Evolutionary conservation across 2,113 vertebrate genomes (phyloP).

Genomic region (Nestor notabilis): DNA sequence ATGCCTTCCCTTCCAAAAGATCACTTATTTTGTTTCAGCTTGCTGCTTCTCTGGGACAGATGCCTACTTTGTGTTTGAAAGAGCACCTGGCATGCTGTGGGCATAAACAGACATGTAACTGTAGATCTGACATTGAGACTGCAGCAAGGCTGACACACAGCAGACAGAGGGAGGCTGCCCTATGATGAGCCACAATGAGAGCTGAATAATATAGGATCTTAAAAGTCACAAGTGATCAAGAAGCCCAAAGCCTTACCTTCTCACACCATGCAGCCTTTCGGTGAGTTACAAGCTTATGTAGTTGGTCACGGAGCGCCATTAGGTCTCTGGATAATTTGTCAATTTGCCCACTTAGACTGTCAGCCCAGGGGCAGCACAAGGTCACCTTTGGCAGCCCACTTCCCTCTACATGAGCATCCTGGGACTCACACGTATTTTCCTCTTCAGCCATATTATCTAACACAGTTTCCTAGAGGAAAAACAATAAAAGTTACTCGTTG

Average conservation of each 20-base stretch:
- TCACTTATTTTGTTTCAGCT: not conserved
- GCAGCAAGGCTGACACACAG: not conserved
- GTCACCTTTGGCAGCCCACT: not conserved
- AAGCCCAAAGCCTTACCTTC: constrained; percentile 42
- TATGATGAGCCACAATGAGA: rapidly evolving
- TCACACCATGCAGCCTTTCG: constrained; percentile 27
- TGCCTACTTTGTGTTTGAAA: not conserved
- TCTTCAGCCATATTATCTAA: constrained; percentile 32
- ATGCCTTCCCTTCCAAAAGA: not conserved
- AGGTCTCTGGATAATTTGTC: constrained; percentile 39
- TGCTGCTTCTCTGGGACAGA: not conserved
- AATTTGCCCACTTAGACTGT: not conserved
- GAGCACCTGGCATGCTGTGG: not conserved
- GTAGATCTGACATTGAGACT: not conserved
- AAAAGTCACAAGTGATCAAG: not conserved
- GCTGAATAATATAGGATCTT: not conserved
- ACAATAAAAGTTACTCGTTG: not conserved
- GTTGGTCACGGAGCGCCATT: constrained; percentile 5
- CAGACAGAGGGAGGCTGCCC: not conserved
- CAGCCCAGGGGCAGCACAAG: not conserved
- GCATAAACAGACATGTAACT: not conserved
- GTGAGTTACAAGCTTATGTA: not conserved
- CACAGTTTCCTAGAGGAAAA: constrained; percentile 71
- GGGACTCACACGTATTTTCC: not conserved
- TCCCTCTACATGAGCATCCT: not conserved